Evolutionary conservation across 2,113 vertebrate species (phyloP).

Genomic region (Tonatia bakeri): DNA sequence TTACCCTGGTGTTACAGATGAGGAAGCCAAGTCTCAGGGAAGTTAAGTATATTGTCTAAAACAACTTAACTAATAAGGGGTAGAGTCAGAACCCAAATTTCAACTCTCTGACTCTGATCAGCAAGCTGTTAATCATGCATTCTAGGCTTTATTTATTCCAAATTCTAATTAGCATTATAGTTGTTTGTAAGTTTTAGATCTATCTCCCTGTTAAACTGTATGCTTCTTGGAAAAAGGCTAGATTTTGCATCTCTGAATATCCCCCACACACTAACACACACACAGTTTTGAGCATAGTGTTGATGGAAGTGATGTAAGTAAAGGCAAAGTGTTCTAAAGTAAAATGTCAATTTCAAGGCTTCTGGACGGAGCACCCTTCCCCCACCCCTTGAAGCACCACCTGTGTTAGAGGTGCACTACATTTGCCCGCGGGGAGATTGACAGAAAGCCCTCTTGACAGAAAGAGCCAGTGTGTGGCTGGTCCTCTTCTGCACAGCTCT

Average conservation of each 20-base stretch:
- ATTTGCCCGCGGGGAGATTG: neutral
- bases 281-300: neutral
- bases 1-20: neutral
- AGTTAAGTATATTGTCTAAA: neutral
- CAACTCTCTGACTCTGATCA: neutral
- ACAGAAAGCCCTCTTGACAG: neutral
- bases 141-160: neutral
- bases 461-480: neutral
- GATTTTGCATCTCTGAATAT: neutral
- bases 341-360: neutral
- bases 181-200: neutral
- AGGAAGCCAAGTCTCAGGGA: neutral
- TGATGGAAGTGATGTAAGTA: neutral
- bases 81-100: neutral
- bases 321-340: constrained; percentile 9
- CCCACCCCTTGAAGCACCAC: neutral
- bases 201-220: neutral
- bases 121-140: neutral
- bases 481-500: neutral
- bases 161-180: neutral
- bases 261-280: neutral
- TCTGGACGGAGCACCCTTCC: neutral
- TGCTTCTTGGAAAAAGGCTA: neutral
- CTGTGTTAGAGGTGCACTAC: neutral
- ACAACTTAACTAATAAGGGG: neutral